phyloP scores from a whole-genome alignment of 2,888 invertebrate species.

The Himalopsyche kuldschensis region DNA sequence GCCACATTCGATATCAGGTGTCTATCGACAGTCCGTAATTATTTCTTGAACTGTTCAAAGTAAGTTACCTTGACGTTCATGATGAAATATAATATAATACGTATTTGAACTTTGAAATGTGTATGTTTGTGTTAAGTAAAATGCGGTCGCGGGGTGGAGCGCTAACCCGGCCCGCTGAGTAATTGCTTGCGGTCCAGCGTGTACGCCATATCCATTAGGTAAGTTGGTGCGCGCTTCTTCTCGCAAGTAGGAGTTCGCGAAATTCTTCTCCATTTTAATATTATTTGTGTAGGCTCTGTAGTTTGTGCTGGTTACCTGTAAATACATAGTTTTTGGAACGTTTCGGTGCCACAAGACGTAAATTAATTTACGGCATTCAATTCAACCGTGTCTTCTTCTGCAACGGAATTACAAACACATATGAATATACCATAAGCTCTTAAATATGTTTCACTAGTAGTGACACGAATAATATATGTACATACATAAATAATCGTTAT shows the following conservation, averaged over 20 bases:
- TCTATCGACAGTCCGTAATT: too few relatives aligned
- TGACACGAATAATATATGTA: too few relatives aligned
- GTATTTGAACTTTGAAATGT: background rate
- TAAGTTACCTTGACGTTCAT: background rate
- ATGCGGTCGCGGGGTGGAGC: background rate
- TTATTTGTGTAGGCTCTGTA: background rate
- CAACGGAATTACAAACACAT: too few relatives aligned
- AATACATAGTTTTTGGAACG: background rate
- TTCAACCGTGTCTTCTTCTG: too few relatives aligned
- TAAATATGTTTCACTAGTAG: too few relatives aligned
- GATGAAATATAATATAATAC: background rate
- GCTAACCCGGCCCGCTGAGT: background rate
- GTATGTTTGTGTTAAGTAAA: background rate
- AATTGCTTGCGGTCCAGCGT: background rate
- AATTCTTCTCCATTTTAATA: background rate
- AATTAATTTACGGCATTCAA: too few relatives aligned
- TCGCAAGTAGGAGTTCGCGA: background rate
- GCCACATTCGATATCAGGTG: too few relatives aligned
- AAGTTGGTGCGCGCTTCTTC: background rate
- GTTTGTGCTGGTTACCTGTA: background rate
- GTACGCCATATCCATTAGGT: background rate
- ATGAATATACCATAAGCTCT: too few relatives aligned
- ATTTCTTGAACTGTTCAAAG: background rate
- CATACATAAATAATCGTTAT: too few relatives aligned
- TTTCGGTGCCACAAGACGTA: too few relatives aligned